Percentiles rank a stretch among this genome's conserved stretches.
phyloP scores from a whole-genome alignment of 2,797 vertebrate genomes.

The Ceryle rudis region DNA sequence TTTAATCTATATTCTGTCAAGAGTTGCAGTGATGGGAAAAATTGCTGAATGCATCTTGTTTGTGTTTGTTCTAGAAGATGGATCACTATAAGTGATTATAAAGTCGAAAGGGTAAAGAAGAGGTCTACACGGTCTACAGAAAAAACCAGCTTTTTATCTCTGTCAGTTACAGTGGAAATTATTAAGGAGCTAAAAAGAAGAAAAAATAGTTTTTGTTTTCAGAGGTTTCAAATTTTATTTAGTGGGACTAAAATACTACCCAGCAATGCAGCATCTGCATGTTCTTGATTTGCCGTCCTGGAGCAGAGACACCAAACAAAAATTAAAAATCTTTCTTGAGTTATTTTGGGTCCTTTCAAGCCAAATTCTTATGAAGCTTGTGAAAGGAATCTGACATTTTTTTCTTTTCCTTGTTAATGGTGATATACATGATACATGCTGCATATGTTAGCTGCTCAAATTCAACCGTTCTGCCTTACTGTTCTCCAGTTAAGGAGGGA shows the following conservation, averaged over 20 bases:
- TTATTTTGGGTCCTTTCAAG: not conserved
- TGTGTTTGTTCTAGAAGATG: slow-evolving; percentile 12
- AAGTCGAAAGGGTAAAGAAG: not conserved
- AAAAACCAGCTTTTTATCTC: not conserved
- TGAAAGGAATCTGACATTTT: not conserved
- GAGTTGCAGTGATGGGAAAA: not conserved
- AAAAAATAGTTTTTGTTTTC: not conserved
- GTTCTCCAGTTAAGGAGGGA: not conserved
- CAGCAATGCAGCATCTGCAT: not conserved
- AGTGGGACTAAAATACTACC: not conserved
- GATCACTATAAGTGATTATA: not conserved
- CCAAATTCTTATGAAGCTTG: not conserved
- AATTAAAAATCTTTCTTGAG: not conserved
- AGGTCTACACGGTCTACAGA: not conserved
- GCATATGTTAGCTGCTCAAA: not conserved
- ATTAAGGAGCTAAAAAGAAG: not conserved
- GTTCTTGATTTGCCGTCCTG: not conserved
- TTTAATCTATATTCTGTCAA: slow-evolving; percentile 1
- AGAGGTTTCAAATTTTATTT: not conserved
- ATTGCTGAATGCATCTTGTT: slow-evolving; percentile 15
- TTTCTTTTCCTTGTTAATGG: not conserved
- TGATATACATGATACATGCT: not conserved
- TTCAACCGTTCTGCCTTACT: not conserved
- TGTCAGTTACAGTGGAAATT: not conserved
- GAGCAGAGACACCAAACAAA: not conserved